Conservation (phyloP, 1,140 invertebrate genomes). For the Laupala kohalensis region DNA sequence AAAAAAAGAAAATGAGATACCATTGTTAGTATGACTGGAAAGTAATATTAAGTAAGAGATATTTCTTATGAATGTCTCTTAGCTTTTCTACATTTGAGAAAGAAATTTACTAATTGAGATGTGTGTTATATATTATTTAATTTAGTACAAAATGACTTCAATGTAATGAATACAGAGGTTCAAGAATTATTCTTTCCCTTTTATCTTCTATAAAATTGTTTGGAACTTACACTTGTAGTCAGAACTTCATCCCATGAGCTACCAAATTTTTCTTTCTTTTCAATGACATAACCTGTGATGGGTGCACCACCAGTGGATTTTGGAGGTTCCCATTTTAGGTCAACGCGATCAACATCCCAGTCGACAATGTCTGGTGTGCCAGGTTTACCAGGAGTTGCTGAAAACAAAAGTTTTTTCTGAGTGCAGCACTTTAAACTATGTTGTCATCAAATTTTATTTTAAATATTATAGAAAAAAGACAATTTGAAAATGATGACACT, state of each 20-base stretch:
- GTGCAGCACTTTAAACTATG: no score
- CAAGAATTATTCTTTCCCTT: no score
- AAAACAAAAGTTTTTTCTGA: slow-evolving; percentile 10
- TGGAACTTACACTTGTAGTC: slow-evolving; percentile 52
- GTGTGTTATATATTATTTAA: no score
- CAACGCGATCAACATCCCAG: slow-evolving; percentile 85
- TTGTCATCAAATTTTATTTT: not conserved
- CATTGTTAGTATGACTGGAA: no score
- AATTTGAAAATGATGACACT: not conserved
- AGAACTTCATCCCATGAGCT: slow-evolving; percentile 78
- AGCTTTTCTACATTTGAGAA: no score
- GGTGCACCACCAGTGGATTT: slow-evolving; percentile 83
- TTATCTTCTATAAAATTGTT: no score
- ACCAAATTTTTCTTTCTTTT: slow-evolving; percentile 89
- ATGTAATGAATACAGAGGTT: no score
- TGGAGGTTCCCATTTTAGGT: slow-evolving; percentile 87
- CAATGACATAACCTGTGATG: slow-evolving; percentile 90
- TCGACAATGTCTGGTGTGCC: slow-evolving; percentile 79
- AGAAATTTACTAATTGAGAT: no score
- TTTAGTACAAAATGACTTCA: no score
- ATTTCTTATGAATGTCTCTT: no score
- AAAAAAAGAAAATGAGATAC: no score
- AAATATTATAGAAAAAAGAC: not conserved
- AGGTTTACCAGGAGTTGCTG: slow-evolving; percentile 76
- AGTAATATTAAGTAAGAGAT: no score